Evolutionary conservation across 2,888 invertebrate species (phyloP).

Genomic region (Stomorhina lunata): DNA sequence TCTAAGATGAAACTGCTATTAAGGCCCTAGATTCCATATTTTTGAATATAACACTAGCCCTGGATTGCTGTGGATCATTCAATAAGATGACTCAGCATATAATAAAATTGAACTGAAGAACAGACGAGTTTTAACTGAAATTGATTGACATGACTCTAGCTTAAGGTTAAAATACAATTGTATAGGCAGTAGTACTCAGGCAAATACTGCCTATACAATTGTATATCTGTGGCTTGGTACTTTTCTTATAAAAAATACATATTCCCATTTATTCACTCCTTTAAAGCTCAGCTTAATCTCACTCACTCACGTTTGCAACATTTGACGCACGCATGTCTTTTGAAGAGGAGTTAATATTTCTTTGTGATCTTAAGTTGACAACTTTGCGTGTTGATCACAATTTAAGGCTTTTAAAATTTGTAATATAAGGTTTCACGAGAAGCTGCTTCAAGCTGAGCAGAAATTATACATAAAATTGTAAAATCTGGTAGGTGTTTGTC

Average conservation of each 20-base stretch:
- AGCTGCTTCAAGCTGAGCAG: conserved; percentile 19
- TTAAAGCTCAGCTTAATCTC: neutral
- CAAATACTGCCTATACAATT: too few relatives aligned
- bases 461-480: neutral
- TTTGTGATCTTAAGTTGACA: conserved; percentile 11
- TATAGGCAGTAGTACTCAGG: too few relatives aligned
- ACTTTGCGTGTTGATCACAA: conserved; percentile 47
- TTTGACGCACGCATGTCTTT: conserved; percentile 3
- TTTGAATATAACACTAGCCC: too few relatives aligned
- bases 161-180: too few relatives aligned
- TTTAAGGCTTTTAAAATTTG: conserved; percentile 33
- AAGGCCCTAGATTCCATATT: too few relatives aligned
- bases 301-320: neutral
- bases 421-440: conserved; percentile 1
- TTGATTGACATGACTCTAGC: too few relatives aligned
- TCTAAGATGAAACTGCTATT: too few relatives aligned
- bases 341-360: conserved; percentile 24
- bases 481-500: neutral
- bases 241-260: neutral
- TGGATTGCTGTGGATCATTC: too few relatives aligned
- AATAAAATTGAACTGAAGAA: too few relatives aligned
- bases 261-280: neutral
- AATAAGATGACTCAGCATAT: too few relatives aligned
- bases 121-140: too few relatives aligned
- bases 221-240: too few relatives aligned